Evolutionary conservation across 2,113 vertebrate genomes (phyloP).

Genomic region (Gobiocypris rarus): DNA sequence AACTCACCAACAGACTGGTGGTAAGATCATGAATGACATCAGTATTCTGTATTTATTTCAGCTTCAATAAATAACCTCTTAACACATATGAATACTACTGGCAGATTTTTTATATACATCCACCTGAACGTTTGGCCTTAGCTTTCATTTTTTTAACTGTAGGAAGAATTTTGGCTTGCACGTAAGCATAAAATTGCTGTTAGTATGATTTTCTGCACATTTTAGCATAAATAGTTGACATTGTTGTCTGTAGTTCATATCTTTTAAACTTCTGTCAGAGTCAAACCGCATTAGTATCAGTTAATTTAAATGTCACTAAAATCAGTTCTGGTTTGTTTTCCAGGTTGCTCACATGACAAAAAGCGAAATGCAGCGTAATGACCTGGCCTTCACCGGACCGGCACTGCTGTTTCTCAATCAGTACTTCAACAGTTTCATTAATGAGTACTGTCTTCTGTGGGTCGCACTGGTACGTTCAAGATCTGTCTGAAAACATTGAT

Average conservation of each 20-base stretch:
- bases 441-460: conserved; percentile 87
- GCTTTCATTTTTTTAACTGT: not conserved
- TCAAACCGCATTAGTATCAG: not conserved
- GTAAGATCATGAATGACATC: conserved; percentile 69
- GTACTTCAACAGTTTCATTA: conserved; percentile 87
- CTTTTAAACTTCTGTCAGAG: not conserved
- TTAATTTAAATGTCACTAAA: conserved; percentile 21
- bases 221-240: not conserved
- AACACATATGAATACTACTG: not conserved
- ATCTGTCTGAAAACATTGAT: not conserved
- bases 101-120: not conserved
- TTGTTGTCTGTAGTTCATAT: not conserved
- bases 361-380: conserved; percentile 87
- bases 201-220: not conserved
- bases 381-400: conserved; percentile 85
- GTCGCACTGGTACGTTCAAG: conserved; percentile 78
- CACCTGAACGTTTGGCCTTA: not conserved
- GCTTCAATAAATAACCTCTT: not conserved
- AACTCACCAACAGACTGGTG: conserved; percentile 91
- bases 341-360: conserved; percentile 92
- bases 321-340: conserved; percentile 34
- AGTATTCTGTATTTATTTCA: not conserved
- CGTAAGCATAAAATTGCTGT: not conserved
- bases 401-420: conserved; percentile 85
- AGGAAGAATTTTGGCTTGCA: not conserved